Percentiles rank a stretch among this genome's conserved stretches.
phyloP scores from a whole-genome alignment of 92 coral and sea anemone species.

The Epizoanthus scotinus region DNA sequence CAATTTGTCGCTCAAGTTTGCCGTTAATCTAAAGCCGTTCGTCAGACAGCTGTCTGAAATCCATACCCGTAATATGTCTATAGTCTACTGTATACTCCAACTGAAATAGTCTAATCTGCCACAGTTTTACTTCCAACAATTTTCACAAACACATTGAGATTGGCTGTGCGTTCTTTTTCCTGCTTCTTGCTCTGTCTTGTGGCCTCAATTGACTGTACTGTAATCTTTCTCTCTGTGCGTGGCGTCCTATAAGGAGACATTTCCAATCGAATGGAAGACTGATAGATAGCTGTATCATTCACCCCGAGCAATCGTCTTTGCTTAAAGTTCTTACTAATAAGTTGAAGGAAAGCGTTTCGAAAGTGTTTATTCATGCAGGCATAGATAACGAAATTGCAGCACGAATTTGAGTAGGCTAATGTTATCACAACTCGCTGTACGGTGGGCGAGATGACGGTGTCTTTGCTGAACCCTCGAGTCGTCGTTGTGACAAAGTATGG shows the following conservation, averaged over 20 bases:
- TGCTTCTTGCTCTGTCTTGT: background rate
- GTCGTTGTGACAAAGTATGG: conserved; percentile 85
- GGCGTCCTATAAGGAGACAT: conserved; percentile 13
- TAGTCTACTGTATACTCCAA: no score
- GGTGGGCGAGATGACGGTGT: conserved; percentile 51
- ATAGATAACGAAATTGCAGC: conserved; percentile 87
- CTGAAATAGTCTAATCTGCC: no score
- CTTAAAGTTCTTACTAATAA: conserved; percentile 51
- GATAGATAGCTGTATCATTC: conserved; percentile 3
- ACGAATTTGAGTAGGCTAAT: conserved; percentile 79
- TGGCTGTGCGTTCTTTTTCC: background rate
- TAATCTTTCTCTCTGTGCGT: background rate
- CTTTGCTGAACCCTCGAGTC: conserved; percentile 67
- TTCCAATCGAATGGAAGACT: background rate
- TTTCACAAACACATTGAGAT: background rate
- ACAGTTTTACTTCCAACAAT: background rate
- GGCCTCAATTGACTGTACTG: background rate
- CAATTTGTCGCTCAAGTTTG: no score
- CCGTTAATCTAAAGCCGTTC: no score
- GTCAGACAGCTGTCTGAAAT: no score
- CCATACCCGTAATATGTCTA: no score
- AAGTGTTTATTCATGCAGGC: conserved; percentile 83
- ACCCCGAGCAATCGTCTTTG: conserved; percentile 3
- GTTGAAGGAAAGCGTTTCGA: conserved; percentile 70
- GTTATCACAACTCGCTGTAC: conserved; percentile 62